Base-by-base conservation (phyloP, 2,888 invertebrate genomes). In the Caenorhabditis sinica region DNA sequence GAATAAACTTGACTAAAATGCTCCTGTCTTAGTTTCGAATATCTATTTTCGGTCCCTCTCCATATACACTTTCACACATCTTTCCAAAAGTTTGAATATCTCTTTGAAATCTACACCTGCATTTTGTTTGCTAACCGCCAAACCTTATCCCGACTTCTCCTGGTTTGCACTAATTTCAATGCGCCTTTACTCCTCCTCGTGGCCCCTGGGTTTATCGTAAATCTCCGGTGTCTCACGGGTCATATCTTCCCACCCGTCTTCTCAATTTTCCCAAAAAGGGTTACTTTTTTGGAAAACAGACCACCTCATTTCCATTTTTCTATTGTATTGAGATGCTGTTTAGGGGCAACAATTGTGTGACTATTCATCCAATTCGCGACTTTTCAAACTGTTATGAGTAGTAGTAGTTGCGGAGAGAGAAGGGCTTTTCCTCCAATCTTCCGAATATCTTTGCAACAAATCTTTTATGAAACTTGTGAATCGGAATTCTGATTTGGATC, bases 321-420 rank as follows among this genome's bases (percentile, higher is more conserved):
- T 40, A 49, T 53, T n/a, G 61, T 40, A n/a, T n/a, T n/a, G n/a
- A n/a, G n/a, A 61, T 58, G 20, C 3, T 56, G 66, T 45, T 61
- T 61, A 43, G 58, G 66, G 72, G 56, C 43, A 30, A 17, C 45
- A 56, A 58, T 56, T 49, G 76, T 33, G 8, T 45, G 66, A 66
- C 71, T 28, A 72, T 72, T 72, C 80, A 80, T 72, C 72, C 80
- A 80, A 80, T 80, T 80, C 80, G 80, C 80, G 60, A 80, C 80
- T 80, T 80, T 80, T 80, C 72, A 80, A 80, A 80, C 66, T 80
- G 80, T 80, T 80, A 80, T 80, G 80, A 80, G 72, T 80, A 56
- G 60, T 69, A 43, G 13, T 49, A 28, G 23, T 23, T 13, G 23
- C n/a, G n/a, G n/a, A n/a, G 40, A 40, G 13, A 33, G 33, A 0